These are phyloP conservation scores for Ceratitis capitata DNA, from an alignment of 1,140 invertebrate species.

Conservation along the genomic window DNA sequence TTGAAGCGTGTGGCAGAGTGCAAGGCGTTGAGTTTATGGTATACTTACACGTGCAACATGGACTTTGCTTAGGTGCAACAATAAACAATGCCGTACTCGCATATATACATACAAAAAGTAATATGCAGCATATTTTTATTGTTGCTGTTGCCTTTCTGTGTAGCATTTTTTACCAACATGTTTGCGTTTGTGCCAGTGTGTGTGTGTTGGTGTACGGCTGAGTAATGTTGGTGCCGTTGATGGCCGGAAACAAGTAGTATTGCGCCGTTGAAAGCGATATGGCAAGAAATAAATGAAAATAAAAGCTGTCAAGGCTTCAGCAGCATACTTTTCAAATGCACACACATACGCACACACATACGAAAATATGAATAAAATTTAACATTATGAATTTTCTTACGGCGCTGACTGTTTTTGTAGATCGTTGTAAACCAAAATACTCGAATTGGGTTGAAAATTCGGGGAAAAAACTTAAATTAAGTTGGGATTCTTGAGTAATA, in stretches of 20 bases:
- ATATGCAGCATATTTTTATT: not conserved
- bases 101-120: no score
- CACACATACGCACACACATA: not conserved
- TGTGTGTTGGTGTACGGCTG: not conserved
- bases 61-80: not conserved
- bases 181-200: not conserved
- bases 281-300: slow-evolving; percentile 15
- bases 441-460: no score
- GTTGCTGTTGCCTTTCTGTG: not conserved
- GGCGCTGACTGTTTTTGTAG: no score
- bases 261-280: slow-evolving; percentile 15
- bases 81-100: slow-evolving; percentile 18
- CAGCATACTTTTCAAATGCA: not conserved
- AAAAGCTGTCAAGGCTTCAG: slow-evolving; percentile 29
- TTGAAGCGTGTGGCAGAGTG: slow-evolving; percentile 22
- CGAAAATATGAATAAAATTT: not conserved
- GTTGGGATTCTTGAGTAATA: no score
- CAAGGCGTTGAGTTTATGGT: slow-evolving; percentile 24
- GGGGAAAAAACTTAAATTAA: no score
- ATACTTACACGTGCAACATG: slow-evolving; percentile 5
- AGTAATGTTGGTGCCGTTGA: not conserved
- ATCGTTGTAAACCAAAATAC: no score
- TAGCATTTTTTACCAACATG: not conserved
- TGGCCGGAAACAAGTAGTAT: slow-evolving; percentile 35
- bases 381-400: not conserved